Conservation (phyloP, 2,113 vertebrate genomes). For the Pandion haliaetus region DNA sequence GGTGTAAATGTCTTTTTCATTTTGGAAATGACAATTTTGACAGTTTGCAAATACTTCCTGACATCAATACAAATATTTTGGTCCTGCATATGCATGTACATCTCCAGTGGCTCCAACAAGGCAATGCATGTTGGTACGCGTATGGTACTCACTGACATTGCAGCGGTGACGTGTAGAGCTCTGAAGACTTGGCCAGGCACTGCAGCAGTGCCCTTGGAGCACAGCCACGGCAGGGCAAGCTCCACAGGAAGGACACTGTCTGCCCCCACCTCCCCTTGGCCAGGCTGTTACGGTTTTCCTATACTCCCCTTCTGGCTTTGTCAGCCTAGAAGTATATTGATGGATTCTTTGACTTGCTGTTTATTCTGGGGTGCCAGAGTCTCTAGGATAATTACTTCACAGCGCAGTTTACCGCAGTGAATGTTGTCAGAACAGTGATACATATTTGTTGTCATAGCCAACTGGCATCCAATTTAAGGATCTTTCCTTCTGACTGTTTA, state of each 20-base stretch:
- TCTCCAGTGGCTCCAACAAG: neutral
- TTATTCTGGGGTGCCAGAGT: neutral
- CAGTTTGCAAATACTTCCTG: neutral
- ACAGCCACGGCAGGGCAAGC: neutral
- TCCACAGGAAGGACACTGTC: neutral
- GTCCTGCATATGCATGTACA: neutral
- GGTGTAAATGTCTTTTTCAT: neutral
- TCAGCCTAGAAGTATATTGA: neutral
- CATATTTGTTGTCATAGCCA: neutral
- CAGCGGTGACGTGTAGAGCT: neutral
- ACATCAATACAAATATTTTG: neutral
- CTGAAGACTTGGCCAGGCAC: neutral
- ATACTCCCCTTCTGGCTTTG: neutral
- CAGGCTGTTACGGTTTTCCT: neutral
- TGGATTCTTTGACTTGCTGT: neutral
- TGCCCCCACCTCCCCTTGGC: neutral
- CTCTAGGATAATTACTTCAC: neutral
- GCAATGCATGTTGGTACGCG: neutral
- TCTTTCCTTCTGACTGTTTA: conserved; percentile 46
- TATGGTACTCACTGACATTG: neutral
- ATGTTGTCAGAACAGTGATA: neutral
- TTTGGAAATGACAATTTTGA: neutral
- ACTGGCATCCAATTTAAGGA: conserved; percentile 25
- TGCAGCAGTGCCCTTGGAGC: neutral
- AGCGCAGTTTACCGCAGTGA: neutral